Conservation (phyloP, 1,140 invertebrate species). For the Heliconius hewitsoni region DNA sequence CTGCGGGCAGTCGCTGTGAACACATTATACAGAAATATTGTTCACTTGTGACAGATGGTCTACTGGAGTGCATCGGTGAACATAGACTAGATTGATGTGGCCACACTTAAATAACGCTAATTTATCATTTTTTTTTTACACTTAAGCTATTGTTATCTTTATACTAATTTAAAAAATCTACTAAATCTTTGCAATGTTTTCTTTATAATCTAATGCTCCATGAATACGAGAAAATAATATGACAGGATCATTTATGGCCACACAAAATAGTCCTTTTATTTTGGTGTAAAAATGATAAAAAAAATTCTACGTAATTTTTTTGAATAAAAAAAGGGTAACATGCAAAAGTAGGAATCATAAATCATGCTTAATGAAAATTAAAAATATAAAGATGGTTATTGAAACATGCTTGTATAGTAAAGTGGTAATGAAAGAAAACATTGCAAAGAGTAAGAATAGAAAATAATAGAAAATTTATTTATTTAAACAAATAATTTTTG, state of each 20-base stretch:
- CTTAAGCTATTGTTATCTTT: constrained; percentile 16
- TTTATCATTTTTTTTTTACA: neutral
- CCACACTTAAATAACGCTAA: constrained; percentile 49
- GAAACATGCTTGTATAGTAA: constrained; percentile 45
- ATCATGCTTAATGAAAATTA: constrained; percentile 56
- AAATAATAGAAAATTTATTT: constrained; percentile 34
- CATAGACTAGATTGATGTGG: constrained; percentile 77
- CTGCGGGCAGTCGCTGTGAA: constrained; percentile 94
- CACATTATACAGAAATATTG: constrained; percentile 82
- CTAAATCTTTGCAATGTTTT: constrained; percentile 77
- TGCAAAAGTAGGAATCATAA: constrained; percentile 28
- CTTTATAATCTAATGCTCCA: constrained; percentile 38
- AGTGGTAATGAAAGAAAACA: constrained; percentile 66
- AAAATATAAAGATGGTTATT: constrained; percentile 39
- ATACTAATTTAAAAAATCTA: constrained; percentile 12
- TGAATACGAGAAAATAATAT: constrained; percentile 26
- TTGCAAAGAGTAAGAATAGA: constrained; percentile 74
- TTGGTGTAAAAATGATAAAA: constrained; percentile 28
- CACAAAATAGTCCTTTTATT: constrained; percentile 70
- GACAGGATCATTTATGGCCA: constrained; percentile 58
- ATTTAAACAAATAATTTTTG: constrained; percentile 13
- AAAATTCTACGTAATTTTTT: constrained; percentile 16
- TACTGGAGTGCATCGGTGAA: constrained; percentile 72
- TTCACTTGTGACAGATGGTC: constrained; percentile 78
- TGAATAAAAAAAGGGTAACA: constrained; percentile 19